Evolutionary conservation across 1,140 invertebrate species (phyloP), one percentile per base, ranked within the genome.

Genomic region (Planococcus citri): DNA sequence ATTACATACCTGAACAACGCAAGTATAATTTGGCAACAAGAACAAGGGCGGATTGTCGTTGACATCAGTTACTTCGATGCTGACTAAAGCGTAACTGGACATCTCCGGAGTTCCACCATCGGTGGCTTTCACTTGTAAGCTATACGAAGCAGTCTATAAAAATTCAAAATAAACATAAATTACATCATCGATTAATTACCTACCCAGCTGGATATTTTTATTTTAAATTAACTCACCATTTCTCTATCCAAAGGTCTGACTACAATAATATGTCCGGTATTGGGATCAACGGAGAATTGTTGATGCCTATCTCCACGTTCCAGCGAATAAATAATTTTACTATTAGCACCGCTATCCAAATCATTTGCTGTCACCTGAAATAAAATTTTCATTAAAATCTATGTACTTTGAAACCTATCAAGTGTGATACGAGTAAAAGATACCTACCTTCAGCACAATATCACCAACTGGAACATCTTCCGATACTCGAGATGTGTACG

Each of bases 31-130:
- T 6, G 80, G 78, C 72, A 86, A 83, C 0, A 86, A 85, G 76
- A 94, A 93, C 0, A 88, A 67, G 6, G 91, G 91, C 14, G 90
- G 84, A 76, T 95, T 94, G 75, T 97, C 94, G 78, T 97, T 97
- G 0, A 89, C 87, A 77, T 96, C 94, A 1, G 85, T 77, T 22
- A 97, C 84, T 76, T 92, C 88, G 41, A 97, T 83, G 74, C 88
- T 88, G 0, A 96, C 83, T 72, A 87, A 81, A 8, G 89, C 87
- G 74, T 85, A 86, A 70, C 83, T 84, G 24, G 89, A 88, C 8
- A 91, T 79, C 24, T 85, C 83, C 6, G 92, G 92, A 68, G 84
- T 75, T 9, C 92, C 92, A 72, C 85, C 84, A 77, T 95, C 92
- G 67, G 84, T 83, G 0, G 92, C 92, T 72, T 88, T 82, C 61